Conservation (phyloP, 2,797 vertebrate genomes). For the Aselliscus stoliczkanus region DNA sequence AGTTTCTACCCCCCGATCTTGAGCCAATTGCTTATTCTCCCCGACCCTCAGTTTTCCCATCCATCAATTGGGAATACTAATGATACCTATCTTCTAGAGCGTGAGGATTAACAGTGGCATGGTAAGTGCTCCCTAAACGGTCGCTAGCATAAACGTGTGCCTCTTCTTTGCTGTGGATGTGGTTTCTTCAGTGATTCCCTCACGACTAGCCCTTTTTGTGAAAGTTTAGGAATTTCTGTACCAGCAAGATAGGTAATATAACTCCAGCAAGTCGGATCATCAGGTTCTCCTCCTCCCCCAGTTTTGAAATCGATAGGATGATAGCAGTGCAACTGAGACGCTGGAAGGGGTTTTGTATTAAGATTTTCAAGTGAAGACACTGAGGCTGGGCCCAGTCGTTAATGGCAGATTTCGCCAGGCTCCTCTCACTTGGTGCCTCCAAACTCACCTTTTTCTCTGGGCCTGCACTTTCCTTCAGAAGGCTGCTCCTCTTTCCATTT, state of each 20-base stretch:
- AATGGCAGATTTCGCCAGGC: neutral
- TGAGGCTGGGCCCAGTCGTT: neutral
- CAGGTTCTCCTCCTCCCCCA: rapidly evolving
- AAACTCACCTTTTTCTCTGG: neutral
- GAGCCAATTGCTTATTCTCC: neutral
- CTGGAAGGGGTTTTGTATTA: neutral
- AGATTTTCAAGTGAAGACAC: neutral
- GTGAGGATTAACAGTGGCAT: rapidly evolving
- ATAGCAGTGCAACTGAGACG: too few relatives aligned
- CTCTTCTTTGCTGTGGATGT: neutral
- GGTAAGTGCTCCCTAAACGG: too few relatives aligned
- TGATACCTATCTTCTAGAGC: rapidly evolving
- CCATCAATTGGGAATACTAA: rapidly evolving
- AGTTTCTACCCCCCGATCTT: neutral
- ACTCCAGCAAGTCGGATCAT: neutral
- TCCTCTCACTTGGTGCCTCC: neutral
- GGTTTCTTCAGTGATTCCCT: neutral
- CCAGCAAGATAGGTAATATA: neutral
- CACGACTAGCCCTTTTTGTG: neutral
- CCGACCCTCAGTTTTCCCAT: neutral
- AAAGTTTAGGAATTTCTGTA: neutral
- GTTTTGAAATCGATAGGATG: neutral
- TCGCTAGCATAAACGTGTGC: rapidly evolving
- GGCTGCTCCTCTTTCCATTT: neutral
- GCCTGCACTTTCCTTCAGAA: neutral